Base-by-base conservation (phyloP, 2,888 invertebrate species). In the Microctonus aethiopoides region DNA sequence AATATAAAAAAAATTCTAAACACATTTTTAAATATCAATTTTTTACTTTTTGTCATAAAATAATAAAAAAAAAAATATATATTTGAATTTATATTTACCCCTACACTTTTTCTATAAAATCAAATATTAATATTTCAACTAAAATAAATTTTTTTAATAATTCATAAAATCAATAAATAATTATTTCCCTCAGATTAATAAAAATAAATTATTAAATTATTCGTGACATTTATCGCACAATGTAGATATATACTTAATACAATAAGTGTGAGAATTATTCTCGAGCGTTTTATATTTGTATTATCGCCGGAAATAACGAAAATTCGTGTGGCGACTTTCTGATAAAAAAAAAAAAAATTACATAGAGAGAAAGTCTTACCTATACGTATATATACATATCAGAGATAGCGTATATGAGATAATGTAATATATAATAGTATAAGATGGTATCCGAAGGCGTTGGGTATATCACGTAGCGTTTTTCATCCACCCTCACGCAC, bases 391-490 rank as follows among this genome's bases (percentile, higher is more conserved):
- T n/a, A n/a, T n/a, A n/a, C 22, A 26, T 41, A 56, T 11, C 41
- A 26, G 24, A 54, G 46, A 57, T 46, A 74, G 39, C n/a, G 39
- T 39, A 39, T 39, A 39, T 39, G 39, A 39, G 39, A 39, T 39
- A 39, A 16, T 46, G 9, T 46, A 46, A 46, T 20, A 46, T 46
- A 46, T 46, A 46, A 46, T 46, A 46, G 16, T 7, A 46, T 20
- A 57, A 70, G 69, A 74, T 73, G 56, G 61, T 74, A 72, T 74
- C 72, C 51, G 67, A 60, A 63, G 63, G 61, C 60, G 71, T 70
- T 52, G 69, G 74, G 74, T 75, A 74, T 75, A 76, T 72, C 71
- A 67, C 73, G 72, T 70, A 72, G 24, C 56, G 34, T 71, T 51
- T 39, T 68, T 62, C 51, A 46, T 62, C 54, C 51, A 56, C 62